phyloP scores from a whole-genome alignment of 2,113 vertebrate genomes.

The Carlito syrichta region DNA sequence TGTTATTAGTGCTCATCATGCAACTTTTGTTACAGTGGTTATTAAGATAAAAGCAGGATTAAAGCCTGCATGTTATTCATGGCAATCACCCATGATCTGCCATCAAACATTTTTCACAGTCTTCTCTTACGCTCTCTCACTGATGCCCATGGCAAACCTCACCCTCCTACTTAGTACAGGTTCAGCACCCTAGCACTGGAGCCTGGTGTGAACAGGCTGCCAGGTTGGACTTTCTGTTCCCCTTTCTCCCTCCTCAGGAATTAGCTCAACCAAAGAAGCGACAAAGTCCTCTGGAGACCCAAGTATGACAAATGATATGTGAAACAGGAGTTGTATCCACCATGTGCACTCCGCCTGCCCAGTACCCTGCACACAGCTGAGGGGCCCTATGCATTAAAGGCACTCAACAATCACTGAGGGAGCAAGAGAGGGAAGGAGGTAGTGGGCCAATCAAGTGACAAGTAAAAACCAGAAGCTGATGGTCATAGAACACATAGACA shows the following conservation, averaged over 20 bases:
- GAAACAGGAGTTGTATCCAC: neutral
- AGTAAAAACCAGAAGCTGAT: neutral
- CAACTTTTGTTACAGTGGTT: conserved; percentile 74
- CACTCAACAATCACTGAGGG: neutral
- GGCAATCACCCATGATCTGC: conserved; percentile 70
- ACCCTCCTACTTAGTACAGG: neutral
- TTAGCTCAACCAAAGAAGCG: neutral
- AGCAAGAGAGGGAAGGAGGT: neutral
- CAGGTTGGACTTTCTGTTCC: neutral
- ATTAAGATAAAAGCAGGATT: conserved; percentile 75
- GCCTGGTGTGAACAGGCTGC: neutral
- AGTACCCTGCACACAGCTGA: no score
- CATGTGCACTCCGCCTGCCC: neutral
- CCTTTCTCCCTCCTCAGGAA: no score
- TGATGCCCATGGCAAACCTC: conserved; percentile 36
- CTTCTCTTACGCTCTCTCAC: conserved; percentile 50
- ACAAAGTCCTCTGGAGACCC: neutral
- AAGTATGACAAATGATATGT: neutral
- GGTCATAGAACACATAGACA: no score
- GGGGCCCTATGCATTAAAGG: neutral
- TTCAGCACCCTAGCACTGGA: neutral
- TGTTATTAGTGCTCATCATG: conserved; percentile 62
- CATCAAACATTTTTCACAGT: neutral
- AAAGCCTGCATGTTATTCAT: conserved; percentile 56
- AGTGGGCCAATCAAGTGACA: neutral